Evolutionary conservation across 1,140 invertebrate species (phyloP).

Genomic region (Helicoverpa zea): DNA sequence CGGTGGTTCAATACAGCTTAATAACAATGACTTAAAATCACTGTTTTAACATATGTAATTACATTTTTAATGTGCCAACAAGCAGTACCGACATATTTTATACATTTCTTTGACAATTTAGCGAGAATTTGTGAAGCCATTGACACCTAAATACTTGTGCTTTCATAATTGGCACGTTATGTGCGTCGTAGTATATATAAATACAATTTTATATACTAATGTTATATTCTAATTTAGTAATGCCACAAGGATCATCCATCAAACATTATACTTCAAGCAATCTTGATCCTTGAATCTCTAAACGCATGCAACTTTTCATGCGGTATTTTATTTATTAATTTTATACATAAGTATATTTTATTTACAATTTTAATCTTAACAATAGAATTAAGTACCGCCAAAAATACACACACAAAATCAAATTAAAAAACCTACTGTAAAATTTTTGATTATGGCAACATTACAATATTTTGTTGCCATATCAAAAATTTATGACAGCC

Average conservation of each 20-base stretch:
- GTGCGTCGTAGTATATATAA: conserved; percentile 19
- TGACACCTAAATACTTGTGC: conserved; percentile 31
- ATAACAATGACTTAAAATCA: neutral
- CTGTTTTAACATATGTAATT: neutral
- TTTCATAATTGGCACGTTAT: conserved; percentile 31
- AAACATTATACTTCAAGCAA: neutral
- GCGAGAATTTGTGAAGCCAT: conserved; percentile 19
- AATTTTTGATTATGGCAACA: no score
- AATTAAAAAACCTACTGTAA: no score
- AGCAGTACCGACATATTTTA: neutral
- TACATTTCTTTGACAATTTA: neutral
- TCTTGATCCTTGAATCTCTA: no score
- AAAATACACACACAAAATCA: no score
- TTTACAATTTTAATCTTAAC: neutral
- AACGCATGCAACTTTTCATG: no score
- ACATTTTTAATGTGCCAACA: neutral
- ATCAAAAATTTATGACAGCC: no score
- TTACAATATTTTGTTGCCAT: no score
- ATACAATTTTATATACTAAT: conserved; percentile 17
- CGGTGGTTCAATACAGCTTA: conserved; percentile 3
- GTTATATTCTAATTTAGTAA: conserved; percentile 30
- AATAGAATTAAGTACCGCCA: no score
- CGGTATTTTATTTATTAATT: no score
- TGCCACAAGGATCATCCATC: neutral
- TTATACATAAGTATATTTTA: neutral